A percentile compares a stretch with the other conserved stretches of the same genome.
Evolutionary conservation across 1,140 invertebrate genomes (phyloP).

Genomic region (Mactra quadrangularis): DNA sequence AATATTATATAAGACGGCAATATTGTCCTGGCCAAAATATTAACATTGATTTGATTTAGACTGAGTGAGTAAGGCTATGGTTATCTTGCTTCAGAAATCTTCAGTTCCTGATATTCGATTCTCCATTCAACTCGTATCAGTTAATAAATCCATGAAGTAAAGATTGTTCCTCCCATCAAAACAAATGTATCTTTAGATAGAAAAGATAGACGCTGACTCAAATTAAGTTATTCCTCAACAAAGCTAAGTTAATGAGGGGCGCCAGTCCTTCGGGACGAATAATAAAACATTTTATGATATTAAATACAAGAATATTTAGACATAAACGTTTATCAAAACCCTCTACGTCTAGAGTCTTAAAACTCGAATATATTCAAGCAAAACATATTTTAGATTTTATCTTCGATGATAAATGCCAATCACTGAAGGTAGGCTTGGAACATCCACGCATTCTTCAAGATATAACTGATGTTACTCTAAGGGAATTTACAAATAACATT

Average conservation of each 20-base stretch:
- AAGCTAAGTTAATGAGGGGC: constrained; percentile 23
- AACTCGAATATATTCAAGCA: not conserved
- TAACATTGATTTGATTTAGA: no score
- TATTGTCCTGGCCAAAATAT: no score
- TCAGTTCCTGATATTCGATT: no score
- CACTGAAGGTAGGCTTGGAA: not conserved
- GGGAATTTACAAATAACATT: no score
- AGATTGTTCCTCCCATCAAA: constrained; percentile 9
- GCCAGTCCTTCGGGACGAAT: not conserved
- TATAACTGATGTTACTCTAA: no score
- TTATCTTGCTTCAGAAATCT: no score
- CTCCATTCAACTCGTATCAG: not conserved
- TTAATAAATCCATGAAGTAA: constrained; percentile 17
- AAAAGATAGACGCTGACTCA: constrained; percentile 34
- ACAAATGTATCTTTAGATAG: constrained; percentile 29
- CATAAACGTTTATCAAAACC: not conserved
- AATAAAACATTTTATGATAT: constrained; percentile 5
- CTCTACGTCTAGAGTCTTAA: no score
- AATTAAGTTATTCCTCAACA: constrained; percentile 45
- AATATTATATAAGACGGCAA: no score
- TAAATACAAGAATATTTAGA: constrained; percentile 9
- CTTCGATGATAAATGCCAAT: constrained; percentile 11
- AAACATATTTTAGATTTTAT: constrained; percentile 12
- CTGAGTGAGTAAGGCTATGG: no score
- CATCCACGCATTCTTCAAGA: no score